Evolutionary conservation across 2,888 invertebrate species (phyloP).

Genomic region (Harpalus rufipes): DNA sequence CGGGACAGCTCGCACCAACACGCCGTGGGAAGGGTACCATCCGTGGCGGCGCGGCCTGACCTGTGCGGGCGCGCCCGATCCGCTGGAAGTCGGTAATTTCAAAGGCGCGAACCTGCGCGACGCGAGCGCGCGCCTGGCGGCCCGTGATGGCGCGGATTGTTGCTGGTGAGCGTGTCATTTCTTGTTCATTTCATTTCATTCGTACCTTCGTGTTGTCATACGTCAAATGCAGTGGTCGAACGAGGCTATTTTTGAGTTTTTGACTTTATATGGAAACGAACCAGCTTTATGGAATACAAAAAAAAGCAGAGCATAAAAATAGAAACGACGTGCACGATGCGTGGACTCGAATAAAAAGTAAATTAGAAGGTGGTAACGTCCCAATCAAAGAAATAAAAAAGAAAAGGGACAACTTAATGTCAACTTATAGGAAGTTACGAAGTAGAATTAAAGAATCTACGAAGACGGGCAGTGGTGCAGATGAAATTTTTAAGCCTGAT

Average conservation of each 20-base stretch:
- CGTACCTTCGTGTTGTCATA: slow-evolving; percentile 56
- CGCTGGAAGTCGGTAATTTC: too few species aligned
- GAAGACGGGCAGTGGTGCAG: slow-evolving; percentile 62
- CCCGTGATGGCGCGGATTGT: too few species aligned
- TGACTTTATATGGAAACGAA: slow-evolving; percentile 58
- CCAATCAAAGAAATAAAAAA: slow-evolving; percentile 64
- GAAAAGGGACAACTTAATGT: slow-evolving; percentile 66
- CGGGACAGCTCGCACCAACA: too few species aligned
- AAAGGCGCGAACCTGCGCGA: too few species aligned
- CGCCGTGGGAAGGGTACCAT: too few species aligned
- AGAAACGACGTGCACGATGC: slow-evolving; percentile 60
- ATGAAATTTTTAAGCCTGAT: slow-evolving; percentile 67
- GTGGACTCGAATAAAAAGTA: slow-evolving; percentile 49
- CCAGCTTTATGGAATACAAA: slow-evolving; percentile 61
- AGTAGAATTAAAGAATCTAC: slow-evolving; percentile 48
- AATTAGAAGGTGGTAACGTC: slow-evolving; percentile 41
- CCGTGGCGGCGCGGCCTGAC: too few species aligned
- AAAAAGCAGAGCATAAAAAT: slow-evolving; percentile 64
- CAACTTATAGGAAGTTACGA: slow-evolving; percentile 64
- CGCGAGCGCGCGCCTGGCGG: too few species aligned
- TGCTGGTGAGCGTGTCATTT: too few species aligned
- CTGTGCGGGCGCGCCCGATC: too few species aligned
- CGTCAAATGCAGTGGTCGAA: slow-evolving; percentile 60
- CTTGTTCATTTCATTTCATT: background rate
- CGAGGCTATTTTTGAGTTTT: slow-evolving; percentile 38